Conservation (phyloP, 2,113 vertebrate genomes). For the Connochaetes taurinus region DNA sequence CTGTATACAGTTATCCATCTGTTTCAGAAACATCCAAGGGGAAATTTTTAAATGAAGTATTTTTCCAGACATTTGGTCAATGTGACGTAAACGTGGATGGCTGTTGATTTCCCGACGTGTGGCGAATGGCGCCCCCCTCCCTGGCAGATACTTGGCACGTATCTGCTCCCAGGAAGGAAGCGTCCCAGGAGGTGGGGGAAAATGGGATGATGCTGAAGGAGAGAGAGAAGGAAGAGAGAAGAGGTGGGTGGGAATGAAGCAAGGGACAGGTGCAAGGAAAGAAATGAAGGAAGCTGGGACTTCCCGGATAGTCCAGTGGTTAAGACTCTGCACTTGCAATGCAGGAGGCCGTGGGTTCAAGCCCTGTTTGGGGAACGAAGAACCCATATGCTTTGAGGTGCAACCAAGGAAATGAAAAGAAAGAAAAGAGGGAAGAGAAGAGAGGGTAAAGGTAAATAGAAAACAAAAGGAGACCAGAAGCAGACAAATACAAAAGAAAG, state of each 20-base stretch:
- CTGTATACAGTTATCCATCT: not conserved
- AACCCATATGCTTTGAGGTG: not conserved
- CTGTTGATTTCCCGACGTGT: rapidly evolving
- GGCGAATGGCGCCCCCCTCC: rapidly evolving
- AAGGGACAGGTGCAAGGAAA: not conserved
- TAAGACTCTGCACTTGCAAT: not conserved
- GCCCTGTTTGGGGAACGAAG: not conserved
- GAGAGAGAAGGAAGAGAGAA: not conserved
- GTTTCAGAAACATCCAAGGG: not conserved
- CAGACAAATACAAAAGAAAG: not conserved
- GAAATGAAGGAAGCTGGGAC: not conserved
- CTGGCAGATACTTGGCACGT: not conserved
- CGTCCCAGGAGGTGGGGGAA: too few species aligned
- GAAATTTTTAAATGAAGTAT: not conserved
- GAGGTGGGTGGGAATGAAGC: not conserved
- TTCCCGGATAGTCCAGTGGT: not conserved
- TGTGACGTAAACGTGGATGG: rapidly evolving
- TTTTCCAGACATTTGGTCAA: not conserved
- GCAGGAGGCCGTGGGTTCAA: not conserved
- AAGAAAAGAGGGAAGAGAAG: not conserved
- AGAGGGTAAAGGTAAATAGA: not conserved
- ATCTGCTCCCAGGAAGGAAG: not conserved
- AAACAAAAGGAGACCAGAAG: not conserved
- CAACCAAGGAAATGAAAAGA: not conserved
- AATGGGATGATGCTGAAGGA: not conserved